These are phyloP conservation scores for Chrysaora quinquecirrha DNA, from an alignment of 30 jellyfish, hydroid and myxozoan species.

Conservation along the genomic window DNA sequence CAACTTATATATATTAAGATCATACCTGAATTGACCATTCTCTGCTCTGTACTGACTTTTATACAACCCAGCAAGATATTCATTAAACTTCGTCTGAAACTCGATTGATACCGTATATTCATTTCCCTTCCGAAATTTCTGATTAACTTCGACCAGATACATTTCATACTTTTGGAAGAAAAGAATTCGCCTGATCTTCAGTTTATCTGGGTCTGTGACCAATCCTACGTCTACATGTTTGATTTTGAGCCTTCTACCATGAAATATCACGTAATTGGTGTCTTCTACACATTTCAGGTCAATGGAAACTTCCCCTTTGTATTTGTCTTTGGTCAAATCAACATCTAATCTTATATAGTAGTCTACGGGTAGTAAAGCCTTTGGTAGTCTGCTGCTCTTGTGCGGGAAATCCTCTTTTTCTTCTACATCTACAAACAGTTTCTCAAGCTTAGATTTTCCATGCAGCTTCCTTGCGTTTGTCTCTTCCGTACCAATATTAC, in stretches of 20 bases:
- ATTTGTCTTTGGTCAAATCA: conserved; percentile 60
- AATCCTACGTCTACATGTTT: conserved; percentile 42
- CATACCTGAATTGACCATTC: conserved; percentile 84
- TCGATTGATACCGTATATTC: conserved; percentile 58
- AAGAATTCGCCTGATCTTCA: conserved; percentile 33
- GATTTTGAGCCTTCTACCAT: conserved; percentile 71
- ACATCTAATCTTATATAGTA: conserved; percentile 68
- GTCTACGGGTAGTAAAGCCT: conserved; percentile 72
- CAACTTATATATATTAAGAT: too few species aligned
- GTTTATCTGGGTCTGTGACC: conserved; percentile 23
- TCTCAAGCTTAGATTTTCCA: conserved; percentile 6
- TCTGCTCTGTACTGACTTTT: conserved; percentile 75
- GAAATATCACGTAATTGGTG: conserved; percentile 74
- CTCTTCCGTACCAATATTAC: conserved; percentile 2
- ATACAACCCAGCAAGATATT: conserved; percentile 86
- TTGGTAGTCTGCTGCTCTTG: conserved; percentile 80
- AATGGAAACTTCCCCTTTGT: conserved; percentile 74
- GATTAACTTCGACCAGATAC: conserved; percentile 70
- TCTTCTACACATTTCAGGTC: conserved; percentile 53
- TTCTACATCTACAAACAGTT: background rate
- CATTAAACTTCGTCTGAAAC: conserved; percentile 72
- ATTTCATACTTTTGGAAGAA: conserved; percentile 63
- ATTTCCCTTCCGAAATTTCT: conserved; percentile 63
- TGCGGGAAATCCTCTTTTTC: conserved; percentile 71
- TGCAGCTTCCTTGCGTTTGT: background rate